Evolutionary conservation across 2,888 invertebrate species (phyloP), one percentile per base, ranked within the genome.

Genomic region (Taphrorychus bicolor): DNA sequence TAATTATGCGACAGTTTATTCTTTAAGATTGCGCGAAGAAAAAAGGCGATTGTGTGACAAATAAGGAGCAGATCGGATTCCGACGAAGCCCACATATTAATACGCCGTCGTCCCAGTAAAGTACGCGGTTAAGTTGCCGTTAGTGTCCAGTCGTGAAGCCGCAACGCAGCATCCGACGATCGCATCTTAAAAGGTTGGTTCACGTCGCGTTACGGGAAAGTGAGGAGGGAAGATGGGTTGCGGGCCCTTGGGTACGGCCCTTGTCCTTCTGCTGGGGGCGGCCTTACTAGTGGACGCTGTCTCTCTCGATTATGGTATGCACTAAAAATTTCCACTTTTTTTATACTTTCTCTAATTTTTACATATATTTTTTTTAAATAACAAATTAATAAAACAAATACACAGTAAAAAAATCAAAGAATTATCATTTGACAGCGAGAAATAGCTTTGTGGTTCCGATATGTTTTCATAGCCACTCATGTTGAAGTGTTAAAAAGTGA

Each of bases 251-350:
- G 73, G 75, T 60, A 70, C 72, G 56, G 52, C 82, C 79, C 78
- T 79, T 75, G 80, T 78, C 71, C 73, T 82, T 58, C 74, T 82
- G 60, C 77, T 76, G 21, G 68, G 82, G 58, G 75, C 80, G 72
- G 76, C 84, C 24, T 76, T 83, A 57, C 71, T 80, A 17, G 71
- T 80, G 63, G 79, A 82, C 60, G 81, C 83, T n/a, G 83, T 86
- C 69, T 84, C 84, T 62, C 75, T 86, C 76, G 86, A 87, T 73
- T 80, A 84, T 80, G 86, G 87, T 86, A 79, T 77, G 82, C 24
- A n/a, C n/a, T n/a, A n/a, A n/a, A n/a, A n/a, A n/a, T n/a, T n/a
- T 62, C 32, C 5, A 32, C 7, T 11, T 32, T 5, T 11, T 32
- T 32, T 32, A 7, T 32, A 32, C 45, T 45, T 42, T 17, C 7